A percentile compares a stretch with the other conserved stretches of the same genome.
phyloP scores from a whole-genome alignment of 2,797 vertebrate genomes.

The Podarcis siculus region DNA sequence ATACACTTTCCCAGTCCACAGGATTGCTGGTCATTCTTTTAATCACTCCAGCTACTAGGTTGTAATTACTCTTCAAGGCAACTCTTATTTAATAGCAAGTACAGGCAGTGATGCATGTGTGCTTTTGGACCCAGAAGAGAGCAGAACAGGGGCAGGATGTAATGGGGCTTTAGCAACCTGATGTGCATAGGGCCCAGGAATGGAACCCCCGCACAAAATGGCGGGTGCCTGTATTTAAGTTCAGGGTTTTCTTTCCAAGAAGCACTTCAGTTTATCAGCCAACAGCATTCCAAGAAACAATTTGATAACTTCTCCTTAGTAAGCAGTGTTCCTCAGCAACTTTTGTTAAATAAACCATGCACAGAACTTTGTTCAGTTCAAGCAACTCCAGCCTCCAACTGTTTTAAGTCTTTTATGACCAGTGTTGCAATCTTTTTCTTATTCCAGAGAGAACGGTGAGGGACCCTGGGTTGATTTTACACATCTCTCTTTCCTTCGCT shows the following conservation, averaged over 20 bases:
- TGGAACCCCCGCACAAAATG: too few species aligned
- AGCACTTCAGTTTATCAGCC: background rate
- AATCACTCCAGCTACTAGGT: background rate
- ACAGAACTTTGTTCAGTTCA: background rate
- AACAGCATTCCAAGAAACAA: background rate
- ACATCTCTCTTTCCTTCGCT: too few species aligned
- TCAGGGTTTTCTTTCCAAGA: background rate
- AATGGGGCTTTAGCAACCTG: too few species aligned
- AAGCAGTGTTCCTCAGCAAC: background rate
- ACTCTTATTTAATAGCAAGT: background rate
- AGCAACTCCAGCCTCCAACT: too few species aligned
- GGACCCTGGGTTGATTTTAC: too few species aligned
- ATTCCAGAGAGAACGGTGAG: too few species aligned
- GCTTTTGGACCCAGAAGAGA: too few species aligned
- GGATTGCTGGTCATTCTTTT: background rate
- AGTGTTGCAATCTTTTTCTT: too few species aligned
- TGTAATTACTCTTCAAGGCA: background rate
- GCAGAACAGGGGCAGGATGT: too few species aligned
- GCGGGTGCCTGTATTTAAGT: background rate
- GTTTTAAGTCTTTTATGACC: too few species aligned
- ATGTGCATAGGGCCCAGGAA: too few species aligned
- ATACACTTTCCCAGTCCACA: background rate
- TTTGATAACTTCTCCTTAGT: background rate
- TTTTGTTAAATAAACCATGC: background rate
- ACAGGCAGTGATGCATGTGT: too few species aligned